Evolutionary conservation across 2,888 invertebrate genomes (phyloP), one percentile per base, ranked within the genome.

Genomic region (Eupithecia tripunctaria): DNA sequence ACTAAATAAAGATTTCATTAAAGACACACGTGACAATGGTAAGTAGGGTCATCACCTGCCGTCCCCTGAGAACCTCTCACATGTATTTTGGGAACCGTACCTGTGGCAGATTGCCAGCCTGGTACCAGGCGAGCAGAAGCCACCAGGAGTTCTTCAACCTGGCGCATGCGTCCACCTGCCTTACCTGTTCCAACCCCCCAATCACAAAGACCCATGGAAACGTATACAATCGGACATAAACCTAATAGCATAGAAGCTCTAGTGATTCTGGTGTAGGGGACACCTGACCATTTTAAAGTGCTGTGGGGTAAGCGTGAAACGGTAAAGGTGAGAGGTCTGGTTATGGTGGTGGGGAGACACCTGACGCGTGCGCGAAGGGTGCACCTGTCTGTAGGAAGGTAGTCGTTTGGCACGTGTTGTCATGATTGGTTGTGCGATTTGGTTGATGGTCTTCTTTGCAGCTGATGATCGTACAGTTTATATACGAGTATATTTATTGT

Each of bases 21-120:
- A n/a, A 60, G 27, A n/a, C 59, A 12, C 67, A 74, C 69, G 76
- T 77, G 76, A 56, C 67, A 71, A 72, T 72, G 74, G 76, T 75
- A 4, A n/a, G 64, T 84, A 87, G 88, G 90, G 90, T 90, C 88
- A 88, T 82, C 87, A 86, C 85, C 80, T 79, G 72, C 83, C 81
- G 72, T 83, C 81, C 84, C 85, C 81, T 87, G 88, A 86, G 89
- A 88, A 82, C 56, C 21, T 56, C 56, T 82, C 64, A 82, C 91
- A 90, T 90, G 91, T 81, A 82, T 81, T 87, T 89, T 87, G 89
- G 89, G 87, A 91, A 89, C 70, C 90, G 84, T 94, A 94, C 95
- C 95, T 94, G 94, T 95, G 95, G 94, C 95, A 94, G 90, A 83
- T 88, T 95, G 95, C 95, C 95, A 95, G 94, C 89, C 93, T 87